Conservation (phyloP, 2,888 invertebrate species). For the Tortrix viridana region DNA sequence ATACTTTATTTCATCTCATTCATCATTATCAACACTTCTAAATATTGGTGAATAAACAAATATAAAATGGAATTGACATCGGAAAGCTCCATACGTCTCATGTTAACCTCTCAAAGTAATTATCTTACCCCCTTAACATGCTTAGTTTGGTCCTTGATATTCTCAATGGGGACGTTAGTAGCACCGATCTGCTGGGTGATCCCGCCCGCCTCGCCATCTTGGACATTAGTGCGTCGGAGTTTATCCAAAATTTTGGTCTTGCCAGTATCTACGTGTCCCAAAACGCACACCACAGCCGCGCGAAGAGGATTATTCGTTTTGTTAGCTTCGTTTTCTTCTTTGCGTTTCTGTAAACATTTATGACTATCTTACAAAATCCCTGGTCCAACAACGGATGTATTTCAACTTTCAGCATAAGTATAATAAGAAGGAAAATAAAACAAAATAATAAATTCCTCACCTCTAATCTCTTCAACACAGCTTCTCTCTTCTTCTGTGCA, state of each 20-base stretch:
- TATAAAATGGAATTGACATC: too few species aligned
- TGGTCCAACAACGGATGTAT: background rate
- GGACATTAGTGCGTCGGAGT: slow-evolving; percentile 93
- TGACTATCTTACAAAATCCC: background rate
- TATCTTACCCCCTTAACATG: slow-evolving; percentile 93
- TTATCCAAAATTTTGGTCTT: slow-evolving; percentile 99
- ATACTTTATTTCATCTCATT: too few species aligned
- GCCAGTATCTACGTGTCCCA: slow-evolving; percentile 99
- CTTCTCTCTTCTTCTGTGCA: slow-evolving; percentile 89
- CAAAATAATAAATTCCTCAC: slow-evolving; percentile 57
- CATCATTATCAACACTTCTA: too few species aligned
- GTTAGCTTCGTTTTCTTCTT: slow-evolving; percentile 77
- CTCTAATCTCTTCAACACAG: slow-evolving; percentile 89
- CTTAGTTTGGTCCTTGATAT: slow-evolving; percentile 96
- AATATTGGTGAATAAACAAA: too few species aligned
- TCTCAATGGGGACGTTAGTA: slow-evolving; percentile 98
- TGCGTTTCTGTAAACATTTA: slow-evolving; percentile 67
- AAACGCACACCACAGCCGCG: slow-evolving; percentile 98
- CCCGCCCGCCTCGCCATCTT: slow-evolving; percentile 98
- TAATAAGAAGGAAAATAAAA: background rate
- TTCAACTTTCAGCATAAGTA: too few species aligned
- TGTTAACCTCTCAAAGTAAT: slow-evolving; percentile 40
- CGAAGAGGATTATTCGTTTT: slow-evolving; percentile 85
- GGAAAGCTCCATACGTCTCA: too few species aligned
- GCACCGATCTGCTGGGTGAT: slow-evolving; percentile 99